These are phyloP conservation scores for Zoanthus solanderi DNA, from an alignment of 92 coral and sea anemone genomes.

Conservation along the genomic window DNA sequence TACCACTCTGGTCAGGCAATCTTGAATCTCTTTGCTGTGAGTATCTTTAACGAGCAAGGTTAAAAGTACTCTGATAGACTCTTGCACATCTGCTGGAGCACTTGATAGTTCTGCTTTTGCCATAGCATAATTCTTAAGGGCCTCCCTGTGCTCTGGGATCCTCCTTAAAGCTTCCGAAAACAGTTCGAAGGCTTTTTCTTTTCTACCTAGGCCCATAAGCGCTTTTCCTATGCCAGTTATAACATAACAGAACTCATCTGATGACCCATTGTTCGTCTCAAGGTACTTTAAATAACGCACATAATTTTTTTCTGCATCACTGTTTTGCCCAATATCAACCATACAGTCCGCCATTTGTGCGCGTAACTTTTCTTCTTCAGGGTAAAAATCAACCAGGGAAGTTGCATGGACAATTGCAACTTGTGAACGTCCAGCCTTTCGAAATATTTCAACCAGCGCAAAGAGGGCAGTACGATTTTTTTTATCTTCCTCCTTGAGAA, in stretches of 20 bases:
- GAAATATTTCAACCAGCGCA: constrained; percentile 58
- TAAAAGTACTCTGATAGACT: constrained; percentile 46
- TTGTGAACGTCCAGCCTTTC: constrained; percentile 49
- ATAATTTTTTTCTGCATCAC: constrained; percentile 30
- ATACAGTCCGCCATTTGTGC: constrained; percentile 55
- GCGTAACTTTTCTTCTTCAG: constrained; percentile 29
- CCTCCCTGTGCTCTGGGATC: constrained; percentile 45
- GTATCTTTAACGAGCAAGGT: constrained; percentile 46
- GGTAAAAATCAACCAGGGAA: constrained; percentile 38
- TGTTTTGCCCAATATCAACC: constrained; percentile 30
- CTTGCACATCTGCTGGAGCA: constrained; percentile 47
- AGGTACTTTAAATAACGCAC: constrained; percentile 10
- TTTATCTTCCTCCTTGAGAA: constrained; percentile 37
- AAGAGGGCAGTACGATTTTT: constrained; percentile 44
- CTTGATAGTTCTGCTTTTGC: constrained; percentile 46
- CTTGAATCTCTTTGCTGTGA: constrained; percentile 37
- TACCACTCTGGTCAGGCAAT: constrained; percentile 41
- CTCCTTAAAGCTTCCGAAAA: constrained; percentile 51
- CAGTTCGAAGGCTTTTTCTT: constrained; percentile 16
- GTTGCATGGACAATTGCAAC: constrained; percentile 49
- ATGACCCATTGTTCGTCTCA: constrained; percentile 3
- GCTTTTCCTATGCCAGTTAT: constrained; percentile 46
- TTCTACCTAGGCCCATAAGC: constrained; percentile 48
- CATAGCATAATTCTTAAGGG: constrained; percentile 50
- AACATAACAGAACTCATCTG: constrained; percentile 38